Percentiles rank a stretch among this genome's conserved stretches.
phyloP scores from a whole-genome alignment of 2,888 invertebrate genomes.

The Ormyrus rosae region DNA sequence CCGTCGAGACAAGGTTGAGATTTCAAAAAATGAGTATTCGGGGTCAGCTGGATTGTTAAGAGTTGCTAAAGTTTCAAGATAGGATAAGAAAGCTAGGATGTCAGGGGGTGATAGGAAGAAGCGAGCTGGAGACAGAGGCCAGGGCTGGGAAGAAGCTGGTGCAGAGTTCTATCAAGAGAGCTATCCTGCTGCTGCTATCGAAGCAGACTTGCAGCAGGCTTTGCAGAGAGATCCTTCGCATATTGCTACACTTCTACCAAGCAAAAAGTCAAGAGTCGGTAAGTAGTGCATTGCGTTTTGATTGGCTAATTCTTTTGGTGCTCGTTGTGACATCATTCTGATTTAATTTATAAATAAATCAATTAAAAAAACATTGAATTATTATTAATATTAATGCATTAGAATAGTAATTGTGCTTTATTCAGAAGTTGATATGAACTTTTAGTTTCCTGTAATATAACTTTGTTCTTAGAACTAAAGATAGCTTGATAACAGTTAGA shows the following conservation, averaged over 20 bases:
- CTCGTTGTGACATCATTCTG: too few relatives aligned
- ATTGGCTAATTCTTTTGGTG: too few relatives aligned
- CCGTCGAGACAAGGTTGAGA: background rate
- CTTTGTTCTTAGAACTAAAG: background rate
- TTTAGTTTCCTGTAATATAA: too few relatives aligned
- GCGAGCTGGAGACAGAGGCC: conserved; percentile 78
- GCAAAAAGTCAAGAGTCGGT: conserved; percentile 88
- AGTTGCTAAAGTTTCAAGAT: background rate
- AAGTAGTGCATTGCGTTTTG: conserved; percentile 56
- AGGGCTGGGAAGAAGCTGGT: conserved; percentile 91
- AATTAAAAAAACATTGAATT: too few relatives aligned
- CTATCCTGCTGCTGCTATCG: conserved; percentile 83
- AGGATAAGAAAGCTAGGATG: conserved; percentile 73
- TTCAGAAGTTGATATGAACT: too few relatives aligned
- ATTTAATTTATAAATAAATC: too few relatives aligned
- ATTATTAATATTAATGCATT: too few relatives aligned
- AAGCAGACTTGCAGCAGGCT: conserved; percentile 79
- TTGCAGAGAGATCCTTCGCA: conserved; percentile 85
- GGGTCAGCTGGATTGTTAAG: background rate
- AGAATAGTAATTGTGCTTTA: too few relatives aligned
- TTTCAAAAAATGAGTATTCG: background rate
- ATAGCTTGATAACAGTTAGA: too few relatives aligned
- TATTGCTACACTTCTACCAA: conserved; percentile 86
- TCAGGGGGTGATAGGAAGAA: conserved; percentile 80
- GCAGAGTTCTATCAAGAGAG: conserved; percentile 91